Conservation (phyloP, 1,140 invertebrate genomes). For the Eufriesea mexicana region DNA sequence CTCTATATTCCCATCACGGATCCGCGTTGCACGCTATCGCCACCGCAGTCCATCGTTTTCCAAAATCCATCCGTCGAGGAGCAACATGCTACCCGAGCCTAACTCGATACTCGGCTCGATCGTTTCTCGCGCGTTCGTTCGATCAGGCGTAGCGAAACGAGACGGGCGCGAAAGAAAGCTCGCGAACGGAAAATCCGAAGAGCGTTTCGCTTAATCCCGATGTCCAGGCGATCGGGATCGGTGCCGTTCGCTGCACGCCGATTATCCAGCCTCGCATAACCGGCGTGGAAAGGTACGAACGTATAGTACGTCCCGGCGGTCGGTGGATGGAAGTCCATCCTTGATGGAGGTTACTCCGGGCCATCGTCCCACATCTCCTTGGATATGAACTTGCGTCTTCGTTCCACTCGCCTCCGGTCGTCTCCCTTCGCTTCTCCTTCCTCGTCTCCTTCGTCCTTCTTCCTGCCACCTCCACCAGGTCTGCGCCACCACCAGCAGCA, state of each 20-base stretch:
- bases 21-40: background rate
- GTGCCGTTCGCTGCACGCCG: slow-evolving; percentile 61
- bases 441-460: slow-evolving; percentile 69
- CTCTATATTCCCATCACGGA: slow-evolving; percentile 17
- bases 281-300: slow-evolving; percentile 47
- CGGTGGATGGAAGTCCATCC: slow-evolving; percentile 77
- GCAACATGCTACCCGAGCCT: too few species aligned
- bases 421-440: slow-evolving; percentile 64
- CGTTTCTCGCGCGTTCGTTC: background rate
- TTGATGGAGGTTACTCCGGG: slow-evolving; percentile 82
- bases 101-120: too few species aligned
- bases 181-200: background rate
- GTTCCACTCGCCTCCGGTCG: slow-evolving; percentile 68
- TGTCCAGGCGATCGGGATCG: slow-evolving; percentile 36
- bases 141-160: background rate
- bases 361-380: slow-evolving; percentile 81
- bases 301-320: slow-evolving; percentile 60
- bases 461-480: slow-evolving; percentile 53
- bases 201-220: background rate
- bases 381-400: slow-evolving; percentile 80
- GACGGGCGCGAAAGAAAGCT: background rate
- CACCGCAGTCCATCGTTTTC: background rate
- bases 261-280: slow-evolving; percentile 57
- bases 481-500: slow-evolving; percentile 16
- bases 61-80: background rate